These are phyloP conservation scores for Chaetoderma sp. DNA, from an alignment of 2,888 invertebrate genomes.

Conservation along the genomic window DNA sequence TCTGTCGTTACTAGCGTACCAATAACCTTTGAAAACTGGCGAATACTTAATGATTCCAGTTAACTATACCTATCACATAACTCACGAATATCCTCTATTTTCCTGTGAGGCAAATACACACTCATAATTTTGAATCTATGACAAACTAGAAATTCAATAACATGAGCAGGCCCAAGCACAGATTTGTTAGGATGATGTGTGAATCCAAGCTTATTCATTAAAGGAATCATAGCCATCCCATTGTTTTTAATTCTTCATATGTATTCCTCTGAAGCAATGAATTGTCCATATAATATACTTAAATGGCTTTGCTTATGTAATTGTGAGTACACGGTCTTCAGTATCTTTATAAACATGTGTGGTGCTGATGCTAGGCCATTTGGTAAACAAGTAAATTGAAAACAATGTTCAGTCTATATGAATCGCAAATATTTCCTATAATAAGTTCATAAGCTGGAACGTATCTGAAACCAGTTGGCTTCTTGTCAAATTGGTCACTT, in stretches of 20 bases:
- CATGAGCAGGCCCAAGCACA: background rate
- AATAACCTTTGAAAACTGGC: too few relatives aligned
- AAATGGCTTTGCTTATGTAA: background rate
- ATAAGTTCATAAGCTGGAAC: constrained; percentile 1
- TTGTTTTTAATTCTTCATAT: constrained; percentile 3
- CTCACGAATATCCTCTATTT: too few relatives aligned
- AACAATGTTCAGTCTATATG: too few relatives aligned
- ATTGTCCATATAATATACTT: constrained; percentile 5
- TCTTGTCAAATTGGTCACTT: too few relatives aligned
- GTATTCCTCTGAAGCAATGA: background rate
- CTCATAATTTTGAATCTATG: too few relatives aligned
- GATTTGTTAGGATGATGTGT: constrained; percentile 5
- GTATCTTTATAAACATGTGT: constrained; percentile 5
- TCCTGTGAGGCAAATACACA: too few relatives aligned
- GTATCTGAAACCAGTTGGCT: too few relatives aligned
- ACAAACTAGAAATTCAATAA: too few relatives aligned
- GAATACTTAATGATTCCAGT: too few relatives aligned
- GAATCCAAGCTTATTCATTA: background rate
- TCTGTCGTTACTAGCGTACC: too few relatives aligned
- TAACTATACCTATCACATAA: too few relatives aligned
- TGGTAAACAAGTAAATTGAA: constrained; percentile 20
- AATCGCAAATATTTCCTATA: constrained; percentile 4
- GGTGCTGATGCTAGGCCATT: constrained; percentile 16
- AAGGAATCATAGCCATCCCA: background rate
- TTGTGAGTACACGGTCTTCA: background rate